A percentile compares a stretch with the other conserved stretches of the same genome.
Evolutionary conservation across 2,888 invertebrate genomes (phyloP).

Genomic region (Polydrusus cervinus): DNA sequence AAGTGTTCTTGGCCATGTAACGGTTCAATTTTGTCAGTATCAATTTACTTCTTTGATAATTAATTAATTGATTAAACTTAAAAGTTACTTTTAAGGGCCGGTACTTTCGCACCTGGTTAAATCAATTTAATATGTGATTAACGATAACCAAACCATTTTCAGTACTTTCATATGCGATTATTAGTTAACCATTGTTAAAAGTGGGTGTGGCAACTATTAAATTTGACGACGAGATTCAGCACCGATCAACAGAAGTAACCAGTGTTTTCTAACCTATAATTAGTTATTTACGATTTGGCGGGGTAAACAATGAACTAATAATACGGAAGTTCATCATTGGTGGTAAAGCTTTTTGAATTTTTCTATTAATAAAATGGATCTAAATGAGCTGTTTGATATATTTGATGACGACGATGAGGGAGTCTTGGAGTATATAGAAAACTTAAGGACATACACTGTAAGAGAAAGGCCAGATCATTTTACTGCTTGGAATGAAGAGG

Average conservation of each 20-base stretch:
- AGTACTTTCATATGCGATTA: neutral
- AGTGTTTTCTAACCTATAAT: neutral
- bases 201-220: conserved; percentile 5
- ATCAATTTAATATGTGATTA: neutral
- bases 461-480: conserved; percentile 1
- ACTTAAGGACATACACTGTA: neutral
- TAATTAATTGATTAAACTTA: too few species aligned
- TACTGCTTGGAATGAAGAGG: neutral
- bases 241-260: neutral
- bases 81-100: neutral
- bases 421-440: neutral
- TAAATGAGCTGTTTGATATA: too few species aligned
- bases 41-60: too few species aligned
- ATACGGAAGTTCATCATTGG: neutral
- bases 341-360: neutral
- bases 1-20: too few species aligned
- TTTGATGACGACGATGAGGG: too few species aligned
- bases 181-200: neutral
- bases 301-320: neutral
- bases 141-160: neutral
- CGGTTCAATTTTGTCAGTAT: too few species aligned
- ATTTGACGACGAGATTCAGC: neutral
- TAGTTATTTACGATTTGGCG: neutral
- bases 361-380: too few species aligned
- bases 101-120: neutral